A percentile compares a stretch with the other conserved stretches of the same genome.
Evolutionary conservation across 1,140 invertebrate species (phyloP).

Genomic region (Zaprionus lachaisei): DNA sequence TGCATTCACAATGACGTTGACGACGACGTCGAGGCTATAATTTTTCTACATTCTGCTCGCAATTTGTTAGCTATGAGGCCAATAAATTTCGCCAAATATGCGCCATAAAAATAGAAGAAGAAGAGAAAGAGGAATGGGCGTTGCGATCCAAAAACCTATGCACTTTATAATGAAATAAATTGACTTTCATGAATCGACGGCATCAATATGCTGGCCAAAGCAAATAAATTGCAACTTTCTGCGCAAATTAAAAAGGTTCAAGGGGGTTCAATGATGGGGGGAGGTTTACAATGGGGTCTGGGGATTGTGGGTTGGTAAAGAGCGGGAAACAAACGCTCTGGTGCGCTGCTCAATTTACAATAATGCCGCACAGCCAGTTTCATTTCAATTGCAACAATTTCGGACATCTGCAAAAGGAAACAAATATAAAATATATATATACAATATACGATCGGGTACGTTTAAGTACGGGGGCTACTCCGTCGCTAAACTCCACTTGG

Average conservation of each 20-base stretch:
- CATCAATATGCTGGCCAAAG: constrained; percentile 45
- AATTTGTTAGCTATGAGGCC: constrained; percentile 74
- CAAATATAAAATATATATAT: constrained; percentile 36
- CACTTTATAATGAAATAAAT: constrained; percentile 79
- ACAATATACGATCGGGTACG: constrained; percentile 4
- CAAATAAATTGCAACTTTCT: constrained; percentile 69
- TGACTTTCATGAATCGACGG: constrained; percentile 67
- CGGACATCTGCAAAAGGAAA: constrained; percentile 24
- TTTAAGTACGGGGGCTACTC: constrained; percentile 7
- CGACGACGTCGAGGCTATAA: constrained; percentile 56
- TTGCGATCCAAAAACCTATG: constrained; percentile 56
- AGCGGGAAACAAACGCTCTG: constrained; percentile 26
- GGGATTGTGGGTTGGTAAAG: not conserved
- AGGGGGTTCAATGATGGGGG: constrained; percentile 10
- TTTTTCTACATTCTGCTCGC: constrained; percentile 74
- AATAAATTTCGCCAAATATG: constrained; percentile 77
- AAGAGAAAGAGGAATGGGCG: constrained; percentile 10
- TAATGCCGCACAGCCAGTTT: constrained; percentile 51
- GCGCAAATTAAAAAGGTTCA: constrained; percentile 66
- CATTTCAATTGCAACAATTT: constrained; percentile 59
- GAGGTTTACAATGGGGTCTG: not conserved
- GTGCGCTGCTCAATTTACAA: constrained; percentile 51
- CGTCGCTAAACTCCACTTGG: constrained; percentile 58
- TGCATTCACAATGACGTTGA: constrained; percentile 47
- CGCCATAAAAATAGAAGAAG: constrained; percentile 54